Evolutionary conservation across 2,888 invertebrate genomes (phyloP).

Genomic region (Drosophila emarginata): DNA sequence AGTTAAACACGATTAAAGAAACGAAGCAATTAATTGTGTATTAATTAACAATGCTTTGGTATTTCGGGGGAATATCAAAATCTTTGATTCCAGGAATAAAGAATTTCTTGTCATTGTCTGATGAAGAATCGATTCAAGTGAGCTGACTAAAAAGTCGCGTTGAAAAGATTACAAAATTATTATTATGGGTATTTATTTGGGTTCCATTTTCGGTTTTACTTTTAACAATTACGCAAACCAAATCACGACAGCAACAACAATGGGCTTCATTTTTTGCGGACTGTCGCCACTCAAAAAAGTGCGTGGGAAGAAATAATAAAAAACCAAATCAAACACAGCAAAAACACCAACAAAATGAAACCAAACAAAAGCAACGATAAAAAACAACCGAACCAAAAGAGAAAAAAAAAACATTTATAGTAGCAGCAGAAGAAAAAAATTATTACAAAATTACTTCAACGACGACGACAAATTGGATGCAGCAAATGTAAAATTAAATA

Average conservation of each 20-base stretch:
- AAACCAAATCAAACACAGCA: constrained; percentile 17
- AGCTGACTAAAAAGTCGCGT: constrained; percentile 25
- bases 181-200: constrained; percentile 37
- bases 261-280: constrained; percentile 24
- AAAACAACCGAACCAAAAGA: not conserved
- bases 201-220: constrained; percentile 28
- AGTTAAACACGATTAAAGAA: too few relatives aligned
- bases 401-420: constrained; percentile 1
- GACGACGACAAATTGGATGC: constrained; percentile 73
- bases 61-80: not conserved
- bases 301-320: constrained; percentile 64
- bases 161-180: constrained; percentile 55
- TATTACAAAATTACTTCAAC: constrained; percentile 62
- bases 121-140: too few relatives aligned
- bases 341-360: constrained; percentile 28
- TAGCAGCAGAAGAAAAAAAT: constrained; percentile 28
- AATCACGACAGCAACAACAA: constrained; percentile 46
- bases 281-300: constrained; percentile 41
- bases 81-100: too few relatives aligned
- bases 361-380: constrained; percentile 46
- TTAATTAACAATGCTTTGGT: too few relatives aligned
- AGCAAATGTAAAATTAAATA: constrained; percentile 70
- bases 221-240: constrained; percentile 67
- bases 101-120: not conserved
- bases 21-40: too few relatives aligned